Percentiles rank a stretch among this genome's conserved stretches.
Conservation (phyloP, 2,113 vertebrate species). For the Sander lucioperca region DNA sequence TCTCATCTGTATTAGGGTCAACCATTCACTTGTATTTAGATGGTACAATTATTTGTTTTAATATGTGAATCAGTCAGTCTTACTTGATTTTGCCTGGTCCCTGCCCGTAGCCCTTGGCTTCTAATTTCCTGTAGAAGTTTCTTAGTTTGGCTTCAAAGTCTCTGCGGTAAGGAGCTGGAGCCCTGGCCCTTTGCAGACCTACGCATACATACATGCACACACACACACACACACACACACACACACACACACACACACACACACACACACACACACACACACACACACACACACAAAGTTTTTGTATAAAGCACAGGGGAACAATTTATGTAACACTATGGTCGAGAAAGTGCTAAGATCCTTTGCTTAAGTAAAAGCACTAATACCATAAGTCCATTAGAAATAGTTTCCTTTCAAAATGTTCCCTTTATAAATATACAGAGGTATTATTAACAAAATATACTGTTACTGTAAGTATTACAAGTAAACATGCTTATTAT, state of each 20-base stretch:
- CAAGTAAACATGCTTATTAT: too few relatives aligned
- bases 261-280: not conserved
- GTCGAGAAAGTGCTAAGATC: too few relatives aligned
- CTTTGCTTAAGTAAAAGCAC: too few relatives aligned
- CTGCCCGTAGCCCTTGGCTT: conserved; percentile 98
- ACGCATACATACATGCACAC: conserved; percentile 34
- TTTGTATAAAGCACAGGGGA: not conserved
- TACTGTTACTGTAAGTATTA: too few relatives aligned
- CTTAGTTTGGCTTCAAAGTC: conserved; percentile 98
- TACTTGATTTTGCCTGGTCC: conserved; percentile 99
- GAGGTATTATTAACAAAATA: too few relatives aligned
- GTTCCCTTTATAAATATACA: too few relatives aligned
- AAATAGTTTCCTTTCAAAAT: too few relatives aligned
- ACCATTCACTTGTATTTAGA: not conserved
- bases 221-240: not conserved
- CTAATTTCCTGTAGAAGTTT: conserved; percentile 98
- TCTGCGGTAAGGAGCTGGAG: conserved; percentile 97
- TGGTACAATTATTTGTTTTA: not conserved
- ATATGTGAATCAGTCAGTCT: conserved; percentile 62
- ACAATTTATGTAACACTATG: too few relatives aligned
- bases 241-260: not conserved
- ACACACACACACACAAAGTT: not conserved
- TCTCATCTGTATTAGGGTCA: not conserved
- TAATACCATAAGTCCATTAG: too few relatives aligned
- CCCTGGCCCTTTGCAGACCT: conserved; percentile 95